Base-by-base conservation (phyloP, 2,797 vertebrate genomes). In the Lepus oiostolus region DNA sequence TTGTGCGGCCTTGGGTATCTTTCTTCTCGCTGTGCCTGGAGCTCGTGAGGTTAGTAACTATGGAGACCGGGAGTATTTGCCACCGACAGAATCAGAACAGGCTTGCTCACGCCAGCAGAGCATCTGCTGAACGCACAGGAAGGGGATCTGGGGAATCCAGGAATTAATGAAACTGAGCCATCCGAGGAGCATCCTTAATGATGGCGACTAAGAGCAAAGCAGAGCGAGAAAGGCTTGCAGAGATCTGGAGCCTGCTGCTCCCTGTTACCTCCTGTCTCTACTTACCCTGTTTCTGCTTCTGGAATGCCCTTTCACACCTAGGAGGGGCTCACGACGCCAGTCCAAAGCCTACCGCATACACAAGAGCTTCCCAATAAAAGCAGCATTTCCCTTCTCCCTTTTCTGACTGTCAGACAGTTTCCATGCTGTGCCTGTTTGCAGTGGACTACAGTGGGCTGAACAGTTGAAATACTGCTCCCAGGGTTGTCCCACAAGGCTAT, bases 61-160 rank as follows among this genome's bases (percentile, higher is more conserved):
- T 97, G 97, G 97, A 96, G 92, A 97, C 92, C 2, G 54, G 54
- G 65, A 47, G 70, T 88, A 96, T 95, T 97, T 95, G 76, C 87
- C 60, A 38, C 63, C 79, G 93, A 93, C 80, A 93, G 90, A 94
- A 93, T 84, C 88, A 89, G 94, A 92, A 75, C 79, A 85, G 84
- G 47, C 67, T 88, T 96, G 87, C 81, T 96, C 54, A 50, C 60
- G 95, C 82, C 81, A 76, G 75, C 14, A 14, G 77, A 75, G 67
- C 10, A 54, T 81, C 90, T 95, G 50, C 63, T 21, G n/a, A 50
- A 54, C n/a, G 63, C 80, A 85, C 90, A 50, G 17, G n/a, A 82
- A 72, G 63, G 28, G 65, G 22, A 76, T 63, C 30, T 62, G 68
- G 21, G n/a, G 22, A 2, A 5, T 67, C 79, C 83, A 68, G 58